Conservation (phyloP, 2,888 invertebrate genomes). For the Argyra leucocephala region DNA sequence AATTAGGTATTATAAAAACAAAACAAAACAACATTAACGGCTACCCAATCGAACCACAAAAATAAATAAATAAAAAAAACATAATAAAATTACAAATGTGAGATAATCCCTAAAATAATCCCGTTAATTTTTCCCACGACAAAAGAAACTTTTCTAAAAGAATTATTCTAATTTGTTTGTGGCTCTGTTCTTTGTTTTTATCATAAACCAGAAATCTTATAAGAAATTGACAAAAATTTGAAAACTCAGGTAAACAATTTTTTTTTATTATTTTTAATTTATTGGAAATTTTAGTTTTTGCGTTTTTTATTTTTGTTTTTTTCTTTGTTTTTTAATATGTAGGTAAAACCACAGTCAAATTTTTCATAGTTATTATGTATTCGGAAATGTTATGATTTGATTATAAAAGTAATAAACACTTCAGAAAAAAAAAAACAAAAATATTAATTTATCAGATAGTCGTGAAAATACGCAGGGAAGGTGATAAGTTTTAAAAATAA, state of each 20-base stretch:
- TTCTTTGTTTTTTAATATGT: no score
- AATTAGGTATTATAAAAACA: no score
- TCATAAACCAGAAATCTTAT: neutral
- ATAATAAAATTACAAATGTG: neutral
- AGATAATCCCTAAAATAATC: neutral
- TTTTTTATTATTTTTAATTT: neutral
- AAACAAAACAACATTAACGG: no score
- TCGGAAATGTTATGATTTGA: neutral
- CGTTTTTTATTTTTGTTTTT: no score
- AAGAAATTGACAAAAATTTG: neutral
- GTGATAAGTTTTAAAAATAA: no score
- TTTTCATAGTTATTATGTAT: neutral
- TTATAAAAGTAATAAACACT: neutral
- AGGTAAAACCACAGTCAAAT: neutral
- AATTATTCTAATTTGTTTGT: no score
- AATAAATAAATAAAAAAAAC: no score
- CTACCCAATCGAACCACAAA: no score
- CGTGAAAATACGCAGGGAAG: no score
- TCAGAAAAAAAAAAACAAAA: neutral
- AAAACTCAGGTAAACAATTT: slow-evolving; percentile 1
- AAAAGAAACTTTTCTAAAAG: neutral
- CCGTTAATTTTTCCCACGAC: slow-evolving; percentile 6
- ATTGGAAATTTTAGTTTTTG: neutral
- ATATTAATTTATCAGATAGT: no score
- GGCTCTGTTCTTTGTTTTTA: neutral